A percentile compares a stretch with the other conserved stretches of the same genome.
phyloP scores from a whole-genome alignment of 2,113 vertebrate species.

The Plecturocebus donacophilus region DNA sequence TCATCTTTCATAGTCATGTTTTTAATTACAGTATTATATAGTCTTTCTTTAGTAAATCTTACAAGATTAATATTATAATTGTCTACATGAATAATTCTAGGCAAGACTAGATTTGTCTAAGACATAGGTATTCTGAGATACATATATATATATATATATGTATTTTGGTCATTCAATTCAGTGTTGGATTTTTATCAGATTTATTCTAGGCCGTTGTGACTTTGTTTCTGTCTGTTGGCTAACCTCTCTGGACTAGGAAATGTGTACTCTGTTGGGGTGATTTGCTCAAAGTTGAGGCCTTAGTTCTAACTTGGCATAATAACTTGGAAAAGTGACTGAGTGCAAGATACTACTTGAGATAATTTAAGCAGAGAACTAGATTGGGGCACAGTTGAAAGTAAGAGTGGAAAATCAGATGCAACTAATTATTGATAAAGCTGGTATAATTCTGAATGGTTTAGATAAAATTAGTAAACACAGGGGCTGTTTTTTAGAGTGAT shows the following conservation, averaged over 20 bases:
- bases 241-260: conserved; percentile 7
- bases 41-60: neutral
- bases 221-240: conserved; percentile 39
- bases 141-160: too few relatives aligned
- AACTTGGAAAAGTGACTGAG: conserved; percentile 56
- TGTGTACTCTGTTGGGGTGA: neutral
- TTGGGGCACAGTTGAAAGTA: neutral
- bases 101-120: neutral
- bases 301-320: conserved; percentile 59
- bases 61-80: neutral
- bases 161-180: neutral
- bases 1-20: neutral
- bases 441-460: conserved; percentile 23
- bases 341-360: conserved; percentile 44
- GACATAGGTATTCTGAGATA: neutral
- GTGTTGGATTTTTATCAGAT: conserved; percentile 14
- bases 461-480: conserved; percentile 25
- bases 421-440: neutral
- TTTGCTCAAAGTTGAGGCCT: conserved; percentile 50
- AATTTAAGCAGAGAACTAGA: conserved; percentile 28
- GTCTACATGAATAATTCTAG: neutral
- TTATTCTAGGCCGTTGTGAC: neutral
- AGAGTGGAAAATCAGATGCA: neutral
- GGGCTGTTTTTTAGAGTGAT: neutral
- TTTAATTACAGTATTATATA: neutral